Evolutionary conservation across 2,888 invertebrate species (phyloP), one percentile per base, ranked within the genome.

Genomic region (Philopedon plagiatum): DNA sequence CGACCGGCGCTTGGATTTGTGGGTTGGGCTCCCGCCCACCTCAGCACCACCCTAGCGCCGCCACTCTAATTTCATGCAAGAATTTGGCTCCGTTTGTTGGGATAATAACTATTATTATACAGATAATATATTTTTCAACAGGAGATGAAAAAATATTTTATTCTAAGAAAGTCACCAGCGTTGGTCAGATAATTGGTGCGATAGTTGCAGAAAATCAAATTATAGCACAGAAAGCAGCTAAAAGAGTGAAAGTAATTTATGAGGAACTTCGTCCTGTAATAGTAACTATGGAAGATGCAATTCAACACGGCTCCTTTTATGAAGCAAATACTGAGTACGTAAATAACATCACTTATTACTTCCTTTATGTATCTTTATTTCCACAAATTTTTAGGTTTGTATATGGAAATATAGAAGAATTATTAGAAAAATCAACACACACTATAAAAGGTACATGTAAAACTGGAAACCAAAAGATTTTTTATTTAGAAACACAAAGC

Each of bases 381-480:
- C n/a, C n/a, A n/a, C n/a, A n/a, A 34, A 8, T 44, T 44, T 51
- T 5, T 29, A 54, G 51, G 1, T 1, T 57, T 19, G 3, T 1
- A 9, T 54, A 29, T 54, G 51, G 51, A 54, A 29, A 54, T 9
- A 23, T 29, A 32, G 51, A 21, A 21, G 13, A 57, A 1, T 18
- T 23, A 5, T 13, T 63, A 39, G 44, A 87, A 29, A 87, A 89
- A 74, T 89, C 93, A 9, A 91, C 93, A 39, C 90, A 93, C 81
- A 85, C 94, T 9, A 82, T 96, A 29, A 92, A 94, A 85, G 95
- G 96, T 0, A 90, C 93, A 77, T 87, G 91, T 41, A 88, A 92
- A 71, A 92, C 94, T 81, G 96, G 96, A 11, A 96, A 95, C 0
- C 98, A 98, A 85, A 98, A 98, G 83, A 98, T 98, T 84, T 98